Evolutionary conservation across 2,113 vertebrate genomes (phyloP).

Genomic region (Phalacrocorax carbo): DNA sequence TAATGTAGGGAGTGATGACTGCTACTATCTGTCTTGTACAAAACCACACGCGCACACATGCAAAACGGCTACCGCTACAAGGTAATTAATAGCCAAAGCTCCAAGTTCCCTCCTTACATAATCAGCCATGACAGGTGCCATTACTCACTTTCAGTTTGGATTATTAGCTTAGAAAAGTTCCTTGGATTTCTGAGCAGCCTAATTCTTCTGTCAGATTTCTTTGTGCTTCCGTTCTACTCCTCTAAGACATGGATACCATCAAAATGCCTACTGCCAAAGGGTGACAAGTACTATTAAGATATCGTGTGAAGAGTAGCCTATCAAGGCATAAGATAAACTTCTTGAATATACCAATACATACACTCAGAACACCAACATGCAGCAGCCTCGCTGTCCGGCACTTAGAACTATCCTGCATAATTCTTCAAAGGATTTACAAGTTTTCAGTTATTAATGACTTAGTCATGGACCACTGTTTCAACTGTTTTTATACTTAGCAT

Average conservation of each 20-base stretch:
- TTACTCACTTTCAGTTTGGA: conserved; percentile 15
- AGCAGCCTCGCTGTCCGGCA: background rate
- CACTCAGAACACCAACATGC: background rate
- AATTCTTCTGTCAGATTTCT: background rate
- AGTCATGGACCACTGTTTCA: background rate
- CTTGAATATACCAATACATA: background rate
- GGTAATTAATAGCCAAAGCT: conserved; percentile 19
- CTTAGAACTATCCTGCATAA: background rate
- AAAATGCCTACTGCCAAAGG: background rate
- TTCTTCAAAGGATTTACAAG: background rate
- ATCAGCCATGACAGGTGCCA: background rate
- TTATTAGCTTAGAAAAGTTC: conserved; percentile 37
- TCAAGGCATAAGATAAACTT: background rate
- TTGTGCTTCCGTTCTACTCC: background rate
- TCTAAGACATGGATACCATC: background rate
- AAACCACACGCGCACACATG: background rate
- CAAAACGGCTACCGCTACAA: background rate
- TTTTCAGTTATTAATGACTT: background rate
- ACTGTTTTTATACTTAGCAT: background rate
- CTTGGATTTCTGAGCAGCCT: background rate
- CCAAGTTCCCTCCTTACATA: background rate
- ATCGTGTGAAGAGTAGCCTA: background rate
- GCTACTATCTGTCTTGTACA: background rate
- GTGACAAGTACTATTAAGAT: background rate
- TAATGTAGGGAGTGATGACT: background rate